A percentile compares a stretch with the other conserved stretches of the same genome.
phyloP scores from a whole-genome alignment of 2,113 vertebrate genomes.

The Catharus minimus region DNA sequence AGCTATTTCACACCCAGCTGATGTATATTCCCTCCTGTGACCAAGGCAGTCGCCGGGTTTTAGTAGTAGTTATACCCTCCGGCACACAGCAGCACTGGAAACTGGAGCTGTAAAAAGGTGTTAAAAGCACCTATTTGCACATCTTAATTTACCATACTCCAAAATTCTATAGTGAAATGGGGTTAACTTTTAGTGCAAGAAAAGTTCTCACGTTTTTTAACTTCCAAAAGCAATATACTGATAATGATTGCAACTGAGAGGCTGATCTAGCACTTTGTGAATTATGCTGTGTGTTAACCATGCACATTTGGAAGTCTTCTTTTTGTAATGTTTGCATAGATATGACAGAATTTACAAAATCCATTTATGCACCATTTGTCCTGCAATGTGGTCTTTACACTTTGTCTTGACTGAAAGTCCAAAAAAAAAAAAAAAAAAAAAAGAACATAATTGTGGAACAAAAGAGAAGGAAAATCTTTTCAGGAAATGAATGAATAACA shows the following conservation, averaged over 20 bases:
- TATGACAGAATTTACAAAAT: constrained; percentile 8
- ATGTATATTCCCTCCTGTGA: not conserved
- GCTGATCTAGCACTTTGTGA: not conserved
- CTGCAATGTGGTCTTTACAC: not conserved
- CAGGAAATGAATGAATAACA: not conserved
- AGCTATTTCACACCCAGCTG: not conserved
- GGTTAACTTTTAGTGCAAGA: not conserved
- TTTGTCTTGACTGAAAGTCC: not conserved
- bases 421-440: not conserved
- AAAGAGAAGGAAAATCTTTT: constrained; percentile 10
- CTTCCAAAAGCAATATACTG: not conserved
- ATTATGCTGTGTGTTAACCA: not conserved
- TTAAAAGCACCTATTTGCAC: not conserved
- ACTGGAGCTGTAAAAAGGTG: not conserved
- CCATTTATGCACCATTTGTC: not conserved
- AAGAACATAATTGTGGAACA: not conserved
- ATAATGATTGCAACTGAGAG: not conserved
- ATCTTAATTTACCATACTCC: not conserved
- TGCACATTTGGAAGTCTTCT: not conserved
- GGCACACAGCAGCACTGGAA: not conserved
- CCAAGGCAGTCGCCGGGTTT: not conserved
- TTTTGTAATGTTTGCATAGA: not conserved
- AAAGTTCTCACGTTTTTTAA: not conserved
- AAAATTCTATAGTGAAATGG: not conserved
- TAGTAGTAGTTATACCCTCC: not conserved